A percentile compares a stretch with the other conserved stretches of the same genome.
phyloP scores from a whole-genome alignment of 2,888 invertebrate genomes.

The Cosmopolites sordidus region DNA sequence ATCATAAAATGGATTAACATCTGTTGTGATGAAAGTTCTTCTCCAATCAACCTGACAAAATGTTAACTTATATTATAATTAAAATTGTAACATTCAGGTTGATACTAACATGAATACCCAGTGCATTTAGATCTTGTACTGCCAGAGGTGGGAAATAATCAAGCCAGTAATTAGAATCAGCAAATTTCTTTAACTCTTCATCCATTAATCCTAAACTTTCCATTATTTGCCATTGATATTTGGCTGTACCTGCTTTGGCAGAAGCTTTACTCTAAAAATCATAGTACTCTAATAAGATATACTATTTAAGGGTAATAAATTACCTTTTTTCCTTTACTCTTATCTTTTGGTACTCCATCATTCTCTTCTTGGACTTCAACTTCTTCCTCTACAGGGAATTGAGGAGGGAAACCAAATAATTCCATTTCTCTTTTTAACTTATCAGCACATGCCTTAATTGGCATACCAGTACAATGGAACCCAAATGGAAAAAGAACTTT shows the following conservation, averaged over 20 bases:
- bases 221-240: constrained; percentile 99
- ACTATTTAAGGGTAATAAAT: neutral
- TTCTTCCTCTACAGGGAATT: constrained; percentile 65
- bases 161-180: constrained; percentile 90
- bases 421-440: constrained; percentile 93
- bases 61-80: too few relatives aligned
- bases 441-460: constrained; percentile 98
- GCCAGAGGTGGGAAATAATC: constrained; percentile 93
- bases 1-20: constrained; percentile 95
- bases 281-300: neutral
- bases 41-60: constrained; percentile 87
- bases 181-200: constrained; percentile 90
- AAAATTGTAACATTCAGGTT: too few relatives aligned
- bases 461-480: constrained; percentile 99
- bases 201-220: constrained; percentile 81
- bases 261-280: constrained; percentile 78
- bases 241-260: constrained; percentile 83
- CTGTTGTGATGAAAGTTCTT: constrained; percentile 96
- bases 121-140: constrained; percentile 76
- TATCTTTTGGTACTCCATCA: constrained; percentile 68
- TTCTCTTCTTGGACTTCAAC: constrained; percentile 52
- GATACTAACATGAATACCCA: constrained; percentile 88
- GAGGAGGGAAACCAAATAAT: constrained; percentile 86
- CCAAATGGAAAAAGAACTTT: constrained; percentile 94
- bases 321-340: constrained; percentile 86